Percentiles rank a stretch among this genome's conserved stretches.
These are phyloP conservation scores for Pristis pectinata DNA, from an alignment of 2,797 vertebrate genomes.

Conservation along the genomic window DNA sequence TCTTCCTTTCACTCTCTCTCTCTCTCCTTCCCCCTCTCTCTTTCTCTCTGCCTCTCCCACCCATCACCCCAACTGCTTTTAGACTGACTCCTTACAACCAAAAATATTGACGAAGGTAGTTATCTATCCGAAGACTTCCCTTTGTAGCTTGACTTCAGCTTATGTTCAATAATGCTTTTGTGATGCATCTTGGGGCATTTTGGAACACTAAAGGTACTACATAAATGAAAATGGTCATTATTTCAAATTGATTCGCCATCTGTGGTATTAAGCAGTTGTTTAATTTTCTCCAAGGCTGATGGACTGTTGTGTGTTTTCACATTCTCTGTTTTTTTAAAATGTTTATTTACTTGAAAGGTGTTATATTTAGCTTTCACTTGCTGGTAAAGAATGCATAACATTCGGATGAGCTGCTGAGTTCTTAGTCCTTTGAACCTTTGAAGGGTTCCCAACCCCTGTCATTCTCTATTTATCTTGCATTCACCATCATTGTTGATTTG, in stretches of 20 bases:
- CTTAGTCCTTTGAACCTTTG: not conserved
- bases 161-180: not conserved
- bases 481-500: not conserved
- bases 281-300: not conserved
- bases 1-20: not conserved
- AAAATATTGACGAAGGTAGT: not conserved
- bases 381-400: not conserved
- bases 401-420: not conserved
- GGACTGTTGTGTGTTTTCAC: not conserved
- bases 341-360: not conserved
- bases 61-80: not conserved
- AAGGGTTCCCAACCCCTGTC: not conserved
- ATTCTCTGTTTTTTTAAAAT: not conserved
- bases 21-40: not conserved
- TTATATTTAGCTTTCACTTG: not conserved
- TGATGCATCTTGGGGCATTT: not conserved
- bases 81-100: too few species aligned
- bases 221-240: too few species aligned
- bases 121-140: not conserved
- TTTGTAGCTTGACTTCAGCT: not conserved
- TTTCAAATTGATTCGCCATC: not conserved
- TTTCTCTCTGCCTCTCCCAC: not conserved
- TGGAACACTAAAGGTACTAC: too few species aligned
- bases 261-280: not conserved
- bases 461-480: not conserved